Conservation (phyloP, 1,140 invertebrate genomes). For the Maniola jurtina region DNA sequence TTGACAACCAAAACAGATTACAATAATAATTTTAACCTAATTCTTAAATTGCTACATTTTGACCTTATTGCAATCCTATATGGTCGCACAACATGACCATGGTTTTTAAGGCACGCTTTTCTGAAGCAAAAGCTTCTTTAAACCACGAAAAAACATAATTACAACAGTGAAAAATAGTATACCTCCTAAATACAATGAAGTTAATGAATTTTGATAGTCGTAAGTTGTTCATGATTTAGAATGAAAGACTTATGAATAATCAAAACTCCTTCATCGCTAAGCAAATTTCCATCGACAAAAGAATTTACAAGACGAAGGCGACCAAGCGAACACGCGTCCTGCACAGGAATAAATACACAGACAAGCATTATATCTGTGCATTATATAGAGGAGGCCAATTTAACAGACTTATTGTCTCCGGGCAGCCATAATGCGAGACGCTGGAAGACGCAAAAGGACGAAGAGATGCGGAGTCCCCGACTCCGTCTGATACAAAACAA, state of each 20-base stretch:
- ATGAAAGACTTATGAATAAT: neutral
- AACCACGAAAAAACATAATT: too few relatives aligned
- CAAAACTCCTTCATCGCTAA: conserved; percentile 26
- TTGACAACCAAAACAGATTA: too few relatives aligned
- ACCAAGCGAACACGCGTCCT: conserved; percentile 44
- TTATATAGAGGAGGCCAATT: conserved; percentile 60
- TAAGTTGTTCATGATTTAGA: too few relatives aligned
- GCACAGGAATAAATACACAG: conserved; percentile 41
- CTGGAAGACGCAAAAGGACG: conserved; percentile 62
- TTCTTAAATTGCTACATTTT: too few relatives aligned
- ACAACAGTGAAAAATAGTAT: too few relatives aligned
- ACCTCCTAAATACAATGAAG: too few relatives aligned
- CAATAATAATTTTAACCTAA: too few relatives aligned
- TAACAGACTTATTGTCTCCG: conserved; percentile 78
- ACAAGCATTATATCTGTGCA: conserved; percentile 44
- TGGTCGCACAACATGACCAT: too few relatives aligned
- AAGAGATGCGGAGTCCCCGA: conserved; percentile 56
- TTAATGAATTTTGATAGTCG: too few relatives aligned
- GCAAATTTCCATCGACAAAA: conserved; percentile 38
- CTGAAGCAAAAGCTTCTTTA: too few relatives aligned
- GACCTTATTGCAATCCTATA: too few relatives aligned
- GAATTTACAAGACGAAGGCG: conserved; percentile 51
- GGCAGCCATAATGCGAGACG: conserved; percentile 65
- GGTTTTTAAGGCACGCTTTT: too few relatives aligned
- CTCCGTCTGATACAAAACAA: conserved; percentile 75